Percentiles rank a stretch among this genome's conserved stretches.
Conservation (phyloP, 2,888 invertebrate genomes). For the Bimastos eiseni region DNA sequence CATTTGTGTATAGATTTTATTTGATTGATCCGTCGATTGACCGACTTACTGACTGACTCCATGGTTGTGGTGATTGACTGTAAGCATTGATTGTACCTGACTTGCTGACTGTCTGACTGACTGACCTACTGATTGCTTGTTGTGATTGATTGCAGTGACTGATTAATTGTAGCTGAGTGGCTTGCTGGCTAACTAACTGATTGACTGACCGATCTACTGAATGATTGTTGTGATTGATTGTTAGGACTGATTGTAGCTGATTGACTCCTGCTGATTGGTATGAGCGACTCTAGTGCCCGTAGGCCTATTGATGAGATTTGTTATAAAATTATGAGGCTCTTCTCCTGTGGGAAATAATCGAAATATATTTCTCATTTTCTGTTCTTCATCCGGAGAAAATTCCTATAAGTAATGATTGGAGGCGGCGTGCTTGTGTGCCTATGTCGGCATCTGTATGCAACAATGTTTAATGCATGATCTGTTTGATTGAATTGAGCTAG, state of each 20-base stretch:
- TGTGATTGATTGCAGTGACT: too few relatives aligned
- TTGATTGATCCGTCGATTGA: background rate
- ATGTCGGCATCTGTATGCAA: background rate
- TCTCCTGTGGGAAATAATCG: background rate
- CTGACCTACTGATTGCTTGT: background rate
- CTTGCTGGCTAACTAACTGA: too few relatives aligned
- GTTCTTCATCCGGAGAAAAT: background rate
- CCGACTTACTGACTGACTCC: background rate
- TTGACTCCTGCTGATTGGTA: too few relatives aligned
- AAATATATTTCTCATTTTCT: background rate
- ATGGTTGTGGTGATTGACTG: background rate
- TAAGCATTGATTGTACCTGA: too few relatives aligned
- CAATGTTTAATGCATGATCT: slow-evolving; percentile 6
- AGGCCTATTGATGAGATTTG: too few relatives aligned
- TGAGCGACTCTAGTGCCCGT: too few relatives aligned
- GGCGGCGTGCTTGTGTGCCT: background rate
- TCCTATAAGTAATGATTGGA: background rate
- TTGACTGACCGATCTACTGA: too few relatives aligned
- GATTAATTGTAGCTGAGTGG: too few relatives aligned
- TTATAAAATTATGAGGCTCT: background rate
- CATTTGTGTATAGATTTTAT: background rate
- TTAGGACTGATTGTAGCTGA: too few relatives aligned
- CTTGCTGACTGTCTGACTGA: background rate
- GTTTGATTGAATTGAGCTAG: background rate
- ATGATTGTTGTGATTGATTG: too few relatives aligned